Evolutionary conservation across 1,140 invertebrate species (phyloP).

Genomic region (Trissolcus basalis): DNA sequence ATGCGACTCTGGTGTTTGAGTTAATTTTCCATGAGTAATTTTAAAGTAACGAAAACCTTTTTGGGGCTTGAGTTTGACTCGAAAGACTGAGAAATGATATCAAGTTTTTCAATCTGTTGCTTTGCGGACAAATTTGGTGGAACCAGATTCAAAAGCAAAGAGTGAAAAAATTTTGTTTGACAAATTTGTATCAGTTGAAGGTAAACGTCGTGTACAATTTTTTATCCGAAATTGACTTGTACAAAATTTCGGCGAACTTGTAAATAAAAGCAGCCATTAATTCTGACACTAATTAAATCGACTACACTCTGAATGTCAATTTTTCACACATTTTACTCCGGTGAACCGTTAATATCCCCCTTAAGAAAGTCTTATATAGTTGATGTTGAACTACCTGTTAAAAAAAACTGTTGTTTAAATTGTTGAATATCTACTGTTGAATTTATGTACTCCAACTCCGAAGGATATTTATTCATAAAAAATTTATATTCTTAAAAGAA

Average conservation of each 20-base stretch:
- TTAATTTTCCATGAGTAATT: background rate
- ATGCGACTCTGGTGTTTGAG: conserved; percentile 13
- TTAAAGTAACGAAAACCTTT: conserved; percentile 4
- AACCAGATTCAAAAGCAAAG: too few relatives aligned
- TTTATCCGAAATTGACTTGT: too few relatives aligned
- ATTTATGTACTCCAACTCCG: conserved; percentile 29
- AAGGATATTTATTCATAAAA: conserved; percentile 27
- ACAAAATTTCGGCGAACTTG: background rate
- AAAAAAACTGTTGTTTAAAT: conserved; percentile 23
- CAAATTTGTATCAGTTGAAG: too few relatives aligned
- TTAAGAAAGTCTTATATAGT: conserved; percentile 37
- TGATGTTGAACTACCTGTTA: conserved; percentile 48
- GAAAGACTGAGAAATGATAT: too few relatives aligned
- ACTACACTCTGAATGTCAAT: conserved; percentile 11
- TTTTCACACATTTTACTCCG: background rate
- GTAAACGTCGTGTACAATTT: too few relatives aligned
- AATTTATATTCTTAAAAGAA: too few relatives aligned
- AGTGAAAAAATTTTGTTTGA: too few relatives aligned
- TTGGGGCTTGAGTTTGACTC: background rate
- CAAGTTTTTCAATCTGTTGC: too few relatives aligned
- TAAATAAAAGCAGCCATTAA: conserved; percentile 1
- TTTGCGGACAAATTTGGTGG: too few relatives aligned
- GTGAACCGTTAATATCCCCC: conserved; percentile 15
- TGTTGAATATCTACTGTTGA: conserved; percentile 51
- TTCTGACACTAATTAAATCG: conserved; percentile 1